Conservation (phyloP, 2,113 vertebrate genomes). For the Uria aalge region DNA sequence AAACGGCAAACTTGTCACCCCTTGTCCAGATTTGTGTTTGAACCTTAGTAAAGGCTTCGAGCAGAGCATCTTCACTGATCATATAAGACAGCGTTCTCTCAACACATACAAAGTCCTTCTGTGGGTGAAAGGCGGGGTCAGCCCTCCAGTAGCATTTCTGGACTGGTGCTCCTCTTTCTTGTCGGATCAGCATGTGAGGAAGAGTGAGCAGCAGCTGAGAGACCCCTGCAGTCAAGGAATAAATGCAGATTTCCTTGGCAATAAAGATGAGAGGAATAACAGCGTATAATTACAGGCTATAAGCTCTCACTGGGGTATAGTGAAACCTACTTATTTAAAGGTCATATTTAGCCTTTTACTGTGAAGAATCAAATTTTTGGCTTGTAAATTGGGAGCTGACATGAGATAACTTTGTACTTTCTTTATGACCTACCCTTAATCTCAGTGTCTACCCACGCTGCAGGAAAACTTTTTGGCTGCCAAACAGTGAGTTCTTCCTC, state of each 20-base stretch:
- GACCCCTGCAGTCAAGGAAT: neutral
- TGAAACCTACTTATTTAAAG: neutral
- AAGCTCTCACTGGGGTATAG: fast-evolving
- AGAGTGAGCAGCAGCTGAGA: neutral
- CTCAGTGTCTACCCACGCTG: too few relatives aligned
- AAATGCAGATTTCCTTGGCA: neutral
- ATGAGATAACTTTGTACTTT: neutral
- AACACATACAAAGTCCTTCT: neutral
- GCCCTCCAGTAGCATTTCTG: neutral
- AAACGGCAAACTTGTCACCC: neutral
- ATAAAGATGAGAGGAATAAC: neutral
- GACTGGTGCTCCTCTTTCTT: neutral
- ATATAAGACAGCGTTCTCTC: neutral
- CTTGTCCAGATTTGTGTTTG: neutral
- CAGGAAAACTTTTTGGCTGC: neutral
- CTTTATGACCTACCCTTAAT: neutral
- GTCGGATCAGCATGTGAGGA: fast-evolving
- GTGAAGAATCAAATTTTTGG: neutral
- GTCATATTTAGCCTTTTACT: neutral
- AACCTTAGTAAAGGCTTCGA: neutral
- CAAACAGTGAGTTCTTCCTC: neutral
- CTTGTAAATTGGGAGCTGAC: neutral
- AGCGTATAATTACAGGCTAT: neutral
- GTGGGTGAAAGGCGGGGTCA: neutral
- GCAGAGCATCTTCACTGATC: neutral